Base-by-base conservation (phyloP, 2,888 invertebrate species). In the Acleris holmiana region DNA sequence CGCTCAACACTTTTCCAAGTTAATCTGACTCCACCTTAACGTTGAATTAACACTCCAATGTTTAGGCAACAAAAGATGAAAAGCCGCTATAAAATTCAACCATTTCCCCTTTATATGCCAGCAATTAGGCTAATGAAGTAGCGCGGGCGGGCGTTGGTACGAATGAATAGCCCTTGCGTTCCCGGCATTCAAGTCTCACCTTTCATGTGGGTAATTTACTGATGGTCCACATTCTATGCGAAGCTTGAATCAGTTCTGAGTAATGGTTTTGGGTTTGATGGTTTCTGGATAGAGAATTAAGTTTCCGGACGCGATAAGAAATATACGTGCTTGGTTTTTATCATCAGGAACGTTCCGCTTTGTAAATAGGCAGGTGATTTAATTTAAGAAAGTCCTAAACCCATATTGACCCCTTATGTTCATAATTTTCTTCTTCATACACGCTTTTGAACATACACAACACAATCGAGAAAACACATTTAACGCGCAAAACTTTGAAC, bases 121-220 rank as follows among this genome's bases (percentile, higher is more conserved):
- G 90, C 91, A 91, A 91, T 91, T 91, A 91, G 88, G 84, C 86
- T 91, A 91, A 91, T 91, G 91, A 91, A 91, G 90, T 85, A 84
- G 80, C 79, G 76, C 76, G 78, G 74, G 76, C 76, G 75, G 79
- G 79, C 74, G 66, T 69, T 76, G 71, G 78, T 79, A 83, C 77
- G 84, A 88, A 88, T 91, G 91, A 90, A 91, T 87, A 78, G 82
- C 80, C 80, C 82, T 82, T 76, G 76, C 80, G 84, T 83, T 88
- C 86, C 83, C 84, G 77, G 80, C 84, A 86, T 89, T 88, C 85
- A 85, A 67, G 75, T 76, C 84, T 82, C 84, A 89, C 88, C 88
- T 91, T 91, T 91, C 89, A 91, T 91, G 90, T 88, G 85, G 86
- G 84, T 81, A 88, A 89, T 90, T 86, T 85, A 83, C 86, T 88